These are phyloP conservation scores for Adoxophyes honmai DNA, from an alignment of 1,140 invertebrate species.

Conservation along the genomic window DNA sequence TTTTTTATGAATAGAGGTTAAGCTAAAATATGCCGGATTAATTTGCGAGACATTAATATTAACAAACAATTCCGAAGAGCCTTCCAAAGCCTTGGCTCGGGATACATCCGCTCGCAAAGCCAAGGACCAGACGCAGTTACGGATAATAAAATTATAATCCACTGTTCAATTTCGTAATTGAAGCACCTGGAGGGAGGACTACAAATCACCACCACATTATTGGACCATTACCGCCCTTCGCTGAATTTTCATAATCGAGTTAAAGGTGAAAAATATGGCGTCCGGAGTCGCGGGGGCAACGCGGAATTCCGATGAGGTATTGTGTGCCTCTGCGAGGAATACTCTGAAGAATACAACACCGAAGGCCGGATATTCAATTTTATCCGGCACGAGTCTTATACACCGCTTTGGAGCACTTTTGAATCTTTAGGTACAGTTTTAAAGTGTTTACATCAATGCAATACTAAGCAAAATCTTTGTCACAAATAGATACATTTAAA, in stretches of 20 bases:
- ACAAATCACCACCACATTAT: slow-evolving; percentile 32
- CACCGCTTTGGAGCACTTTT: too few species aligned
- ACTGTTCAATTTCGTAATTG: slow-evolving; percentile 13
- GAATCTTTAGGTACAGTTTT: too few species aligned
- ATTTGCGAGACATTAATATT: neutral
- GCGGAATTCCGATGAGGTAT: slow-evolving; percentile 7
- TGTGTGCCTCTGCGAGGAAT: neutral
- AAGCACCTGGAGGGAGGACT: slow-evolving; percentile 2
- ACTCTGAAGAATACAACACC: too few species aligned
- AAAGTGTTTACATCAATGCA: too few species aligned
- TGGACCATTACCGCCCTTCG: slow-evolving; percentile 30
- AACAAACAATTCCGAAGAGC: slow-evolving; percentile 1
- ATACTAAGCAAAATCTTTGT: too few species aligned
- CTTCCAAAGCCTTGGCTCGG: neutral
- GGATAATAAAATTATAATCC: slow-evolving; percentile 14
- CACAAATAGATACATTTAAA: too few species aligned
- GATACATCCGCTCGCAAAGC: slow-evolving; percentile 4
- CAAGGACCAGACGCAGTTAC: slow-evolving; percentile 10
- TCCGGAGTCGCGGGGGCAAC: neutral
- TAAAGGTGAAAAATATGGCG: slow-evolving; percentile 34
- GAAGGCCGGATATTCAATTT: neutral
- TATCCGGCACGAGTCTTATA: too few species aligned
- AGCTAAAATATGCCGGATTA: neutral
- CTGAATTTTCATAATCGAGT: slow-evolving; percentile 46
- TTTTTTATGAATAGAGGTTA: neutral